Conservation (phyloP, 1,140 invertebrate genomes). For the Dryas iulia region DNA sequence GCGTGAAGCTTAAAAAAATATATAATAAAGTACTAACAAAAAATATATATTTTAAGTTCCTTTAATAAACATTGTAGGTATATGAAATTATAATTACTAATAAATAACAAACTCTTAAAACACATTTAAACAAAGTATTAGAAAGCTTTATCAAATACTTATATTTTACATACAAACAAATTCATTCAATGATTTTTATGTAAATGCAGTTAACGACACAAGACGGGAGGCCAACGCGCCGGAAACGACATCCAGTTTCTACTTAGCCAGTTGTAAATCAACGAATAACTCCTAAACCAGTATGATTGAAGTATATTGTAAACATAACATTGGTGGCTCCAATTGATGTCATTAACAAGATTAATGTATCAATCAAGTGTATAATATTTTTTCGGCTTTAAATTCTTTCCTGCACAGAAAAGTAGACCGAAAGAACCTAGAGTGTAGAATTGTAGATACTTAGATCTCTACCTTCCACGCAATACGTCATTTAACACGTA, state of each 20-base stretch:
- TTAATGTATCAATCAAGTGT: not conserved
- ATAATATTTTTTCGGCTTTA: too few species aligned
- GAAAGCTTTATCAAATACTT: not conserved
- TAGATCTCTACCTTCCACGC: too few species aligned
- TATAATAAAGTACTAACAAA: too few species aligned
- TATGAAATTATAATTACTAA: not conserved
- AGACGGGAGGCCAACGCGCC: constrained; percentile 20
- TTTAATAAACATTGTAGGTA: too few species aligned
- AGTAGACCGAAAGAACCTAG: too few species aligned
- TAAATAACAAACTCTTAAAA: not conserved
- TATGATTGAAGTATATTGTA: constrained; percentile 34
- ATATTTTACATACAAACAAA: constrained; percentile 18
- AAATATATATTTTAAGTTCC: too few species aligned
- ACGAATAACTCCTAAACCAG: constrained; percentile 33
- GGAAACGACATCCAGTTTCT: constrained; percentile 33
- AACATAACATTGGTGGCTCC: constrained; percentile 9
- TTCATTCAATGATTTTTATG: constrained; percentile 11
- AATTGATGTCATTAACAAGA: constrained; percentile 18
- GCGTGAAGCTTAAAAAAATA: too few species aligned
- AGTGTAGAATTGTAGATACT: too few species aligned
- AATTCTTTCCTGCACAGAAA: too few species aligned
- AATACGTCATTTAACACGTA: too few species aligned
- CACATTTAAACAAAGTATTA: not conserved
- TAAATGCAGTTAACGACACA: constrained; percentile 16
- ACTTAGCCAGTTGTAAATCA: constrained; percentile 40